Base-by-base conservation (phyloP, 2,888 invertebrate genomes). In the Dryococelus australis region DNA sequence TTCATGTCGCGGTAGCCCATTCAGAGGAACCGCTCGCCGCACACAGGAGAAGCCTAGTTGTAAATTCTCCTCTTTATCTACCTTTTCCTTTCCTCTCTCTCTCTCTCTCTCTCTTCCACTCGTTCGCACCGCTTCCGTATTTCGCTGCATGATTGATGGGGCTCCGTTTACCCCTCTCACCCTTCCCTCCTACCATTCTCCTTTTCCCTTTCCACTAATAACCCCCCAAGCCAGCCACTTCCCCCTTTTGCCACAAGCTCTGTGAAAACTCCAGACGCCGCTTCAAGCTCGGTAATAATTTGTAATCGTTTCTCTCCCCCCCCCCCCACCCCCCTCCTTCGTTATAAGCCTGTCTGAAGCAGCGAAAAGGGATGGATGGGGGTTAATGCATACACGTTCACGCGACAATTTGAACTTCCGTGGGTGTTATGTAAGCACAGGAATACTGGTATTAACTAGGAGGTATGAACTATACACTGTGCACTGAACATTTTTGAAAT, bases 51-150 rank as follows among this genome's bases (percentile, higher is more conserved):
- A 10, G 47, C 47, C 6, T 65, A n/a, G 65, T 65, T 65, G n/a
- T 65, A 65, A 65, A 65, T 65, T 65, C 65, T n/a, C 65, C 65
- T 65, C 65, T 65, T 65, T 65, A 65, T 65, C 65, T n/a, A 20
- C 20, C 65, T n/a, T 51, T 65, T 65, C 65, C 65, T 65, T 65
- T 24, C 1, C 35, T 35, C 35, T 35, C 35, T 20, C 65, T n/a
- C n/a, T 65, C n/a, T n/a, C 20, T 65, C 65, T 65, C 65, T 16
- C n/a, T 65, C n/a, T n/a, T 24, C 65, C 16, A 16, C 47, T 16
- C 16, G 10, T 47, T 47, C 47, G 47, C 47, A 20, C 24, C 65
- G 65, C 65, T 65, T 65, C 65, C n/a, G 65, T 6, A 24, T 65
- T 24, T 8, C 65, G 16, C 65, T 3, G 65, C 65, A n/a, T 65